These are phyloP conservation scores for Adrianichthys oophorus DNA, from an alignment of 2,797 vertebrate genomes.

Conservation along the genomic window DNA sequence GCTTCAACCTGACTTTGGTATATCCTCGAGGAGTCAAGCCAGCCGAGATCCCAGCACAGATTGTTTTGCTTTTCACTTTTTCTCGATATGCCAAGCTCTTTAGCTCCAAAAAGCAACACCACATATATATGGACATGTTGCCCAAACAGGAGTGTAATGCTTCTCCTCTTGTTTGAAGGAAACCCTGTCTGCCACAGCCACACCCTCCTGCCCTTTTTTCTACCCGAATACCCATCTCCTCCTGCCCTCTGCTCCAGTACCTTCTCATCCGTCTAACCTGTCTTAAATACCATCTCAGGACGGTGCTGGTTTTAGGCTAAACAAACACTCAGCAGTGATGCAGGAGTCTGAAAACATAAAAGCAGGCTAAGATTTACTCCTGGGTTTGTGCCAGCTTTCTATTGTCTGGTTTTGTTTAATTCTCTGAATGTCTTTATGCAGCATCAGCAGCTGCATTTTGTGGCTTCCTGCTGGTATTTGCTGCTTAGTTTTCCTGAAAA, in stretches of 20 bases:
- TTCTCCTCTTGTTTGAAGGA: conserved; percentile 2
- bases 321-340: background rate
- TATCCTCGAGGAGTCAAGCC: no score
- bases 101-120: background rate
- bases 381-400: no score
- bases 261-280: background rate
- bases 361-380: no score
- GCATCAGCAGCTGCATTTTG: no score
- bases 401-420: no score
- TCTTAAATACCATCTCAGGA: conserved; percentile 7
- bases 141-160: no score
- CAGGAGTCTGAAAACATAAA: no score
- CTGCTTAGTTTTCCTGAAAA: no score
- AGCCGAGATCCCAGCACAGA: background rate
- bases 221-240: conserved; percentile 9
- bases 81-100: background rate
- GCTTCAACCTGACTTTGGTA: no score
- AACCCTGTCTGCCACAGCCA: conserved; percentile 6
- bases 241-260: background rate
- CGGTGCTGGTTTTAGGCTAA: background rate
- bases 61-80: background rate
- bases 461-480: no score
- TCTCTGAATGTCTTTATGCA: no score
- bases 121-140: no score
- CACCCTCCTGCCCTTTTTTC: background rate